phyloP scores from a whole-genome alignment of 2,888 invertebrate genomes.

The Pomacea canaliculata region DNA sequence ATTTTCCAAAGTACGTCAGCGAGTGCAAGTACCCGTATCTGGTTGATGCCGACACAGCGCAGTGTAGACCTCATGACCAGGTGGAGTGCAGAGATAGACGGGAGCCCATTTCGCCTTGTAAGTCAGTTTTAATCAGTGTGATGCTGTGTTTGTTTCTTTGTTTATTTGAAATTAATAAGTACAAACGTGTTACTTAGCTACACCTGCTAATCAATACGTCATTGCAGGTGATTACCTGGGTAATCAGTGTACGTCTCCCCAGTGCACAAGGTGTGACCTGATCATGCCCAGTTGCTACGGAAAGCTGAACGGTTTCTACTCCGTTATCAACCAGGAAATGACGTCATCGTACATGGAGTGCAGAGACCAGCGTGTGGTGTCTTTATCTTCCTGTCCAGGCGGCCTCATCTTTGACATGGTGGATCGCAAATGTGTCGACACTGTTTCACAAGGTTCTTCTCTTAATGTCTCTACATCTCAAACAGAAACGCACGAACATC shows the following conservation, averaged over 20 bases:
- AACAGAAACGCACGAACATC: too few species aligned
- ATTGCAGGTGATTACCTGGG: constrained; percentile 51
- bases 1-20: constrained; percentile 30
- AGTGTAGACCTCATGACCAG: constrained; percentile 40
- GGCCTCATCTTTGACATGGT: constrained; percentile 44
- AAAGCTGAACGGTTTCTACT: constrained; percentile 29
- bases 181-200: too few species aligned
- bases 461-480: neutral
- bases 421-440: constrained; percentile 29
- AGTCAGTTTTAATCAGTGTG: constrained; percentile 26
- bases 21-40: constrained; percentile 52
- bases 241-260: constrained; percentile 38
- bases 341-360: constrained; percentile 32
- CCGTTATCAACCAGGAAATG: constrained; percentile 34
- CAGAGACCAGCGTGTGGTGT: constrained; percentile 28
- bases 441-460: constrained; percentile 22
- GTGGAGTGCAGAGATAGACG: constrained; percentile 46
- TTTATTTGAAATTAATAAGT: neutral
- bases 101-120: constrained; percentile 51
- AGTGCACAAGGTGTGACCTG: constrained; percentile 43
- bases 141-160: neutral
- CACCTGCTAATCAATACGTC: neutral
- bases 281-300: constrained; percentile 33
- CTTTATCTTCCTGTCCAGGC: constrained; percentile 40
- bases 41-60: constrained; percentile 36